Evolutionary conservation across 2,113 vertebrate genomes (phyloP).

Genomic region (Anoura caudifer): DNA sequence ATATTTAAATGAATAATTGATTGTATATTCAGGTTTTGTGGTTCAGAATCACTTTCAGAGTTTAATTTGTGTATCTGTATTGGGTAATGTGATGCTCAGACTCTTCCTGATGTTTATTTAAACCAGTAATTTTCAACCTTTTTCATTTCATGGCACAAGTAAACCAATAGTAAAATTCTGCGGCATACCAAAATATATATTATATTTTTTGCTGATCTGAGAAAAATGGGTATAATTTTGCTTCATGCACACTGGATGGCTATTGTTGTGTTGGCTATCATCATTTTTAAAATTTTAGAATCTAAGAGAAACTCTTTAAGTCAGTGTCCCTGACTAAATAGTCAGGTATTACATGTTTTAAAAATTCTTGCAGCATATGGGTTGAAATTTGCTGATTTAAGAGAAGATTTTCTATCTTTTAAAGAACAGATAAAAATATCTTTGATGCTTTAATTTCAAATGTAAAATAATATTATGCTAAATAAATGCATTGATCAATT

Average conservation of each 20-base stretch:
- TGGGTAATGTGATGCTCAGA: background rate
- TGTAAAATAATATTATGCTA: background rate
- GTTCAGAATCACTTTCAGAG: background rate
- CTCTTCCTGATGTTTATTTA: background rate
- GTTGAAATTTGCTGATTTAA: background rate
- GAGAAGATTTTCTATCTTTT: background rate
- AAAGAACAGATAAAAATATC: background rate
- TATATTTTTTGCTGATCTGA: too few relatives aligned
- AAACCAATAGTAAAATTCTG: too few relatives aligned
- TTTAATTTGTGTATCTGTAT: background rate
- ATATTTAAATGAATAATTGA: background rate
- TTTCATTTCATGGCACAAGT: too few relatives aligned
- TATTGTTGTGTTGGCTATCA: too few relatives aligned
- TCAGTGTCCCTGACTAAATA: too few relatives aligned
- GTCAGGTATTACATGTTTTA: too few relatives aligned
- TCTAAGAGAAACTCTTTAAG: too few relatives aligned
- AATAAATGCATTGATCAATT: background rate
- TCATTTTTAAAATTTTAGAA: too few relatives aligned
- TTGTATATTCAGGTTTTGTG: background rate
- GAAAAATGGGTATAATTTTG: too few relatives aligned
- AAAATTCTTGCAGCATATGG: too few relatives aligned
- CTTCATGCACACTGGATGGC: too few relatives aligned
- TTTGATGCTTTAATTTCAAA: background rate
- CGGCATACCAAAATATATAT: too few relatives aligned
- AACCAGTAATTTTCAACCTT: background rate